phyloP scores from a whole-genome alignment of 2,797 vertebrate species.

The Sebastolobus altivelis region DNA sequence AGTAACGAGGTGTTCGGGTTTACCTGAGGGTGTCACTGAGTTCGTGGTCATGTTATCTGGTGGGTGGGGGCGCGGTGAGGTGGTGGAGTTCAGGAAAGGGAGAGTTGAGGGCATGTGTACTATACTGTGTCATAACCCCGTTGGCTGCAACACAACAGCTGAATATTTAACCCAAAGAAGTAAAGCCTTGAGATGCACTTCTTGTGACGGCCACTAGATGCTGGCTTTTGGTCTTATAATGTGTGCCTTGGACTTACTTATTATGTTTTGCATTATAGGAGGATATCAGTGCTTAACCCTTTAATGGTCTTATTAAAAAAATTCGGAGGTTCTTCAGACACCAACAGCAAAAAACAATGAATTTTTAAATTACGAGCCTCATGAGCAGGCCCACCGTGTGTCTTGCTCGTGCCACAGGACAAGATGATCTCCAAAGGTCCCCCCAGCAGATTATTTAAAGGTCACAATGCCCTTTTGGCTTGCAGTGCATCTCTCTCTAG shows the following conservation, averaged over 20 bases:
- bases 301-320: too few species aligned
- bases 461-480: too few species aligned
- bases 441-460: too few species aligned
- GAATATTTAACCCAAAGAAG: not conserved
- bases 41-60: conserved; percentile 10
- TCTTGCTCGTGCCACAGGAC: too few species aligned
- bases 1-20: not conserved
- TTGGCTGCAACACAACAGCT: not conserved
- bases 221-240: not conserved
- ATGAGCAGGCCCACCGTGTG: too few species aligned
- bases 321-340: too few species aligned
- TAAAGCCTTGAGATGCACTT: not conserved
- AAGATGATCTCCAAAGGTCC: too few species aligned
- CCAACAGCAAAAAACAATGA: too few species aligned
- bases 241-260: not conserved
- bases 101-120: not conserved
- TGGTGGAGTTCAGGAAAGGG: conserved; percentile 20
- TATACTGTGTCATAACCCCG: not conserved
- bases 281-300: not conserved
- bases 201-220: not conserved
- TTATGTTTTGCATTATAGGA: not conserved
- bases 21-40: conserved; percentile 29
- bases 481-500: too few species aligned
- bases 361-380: too few species aligned
- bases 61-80: not conserved